phyloP scores from a whole-genome alignment of 2,888 invertebrate genomes.

The Melanotus villosus region DNA sequence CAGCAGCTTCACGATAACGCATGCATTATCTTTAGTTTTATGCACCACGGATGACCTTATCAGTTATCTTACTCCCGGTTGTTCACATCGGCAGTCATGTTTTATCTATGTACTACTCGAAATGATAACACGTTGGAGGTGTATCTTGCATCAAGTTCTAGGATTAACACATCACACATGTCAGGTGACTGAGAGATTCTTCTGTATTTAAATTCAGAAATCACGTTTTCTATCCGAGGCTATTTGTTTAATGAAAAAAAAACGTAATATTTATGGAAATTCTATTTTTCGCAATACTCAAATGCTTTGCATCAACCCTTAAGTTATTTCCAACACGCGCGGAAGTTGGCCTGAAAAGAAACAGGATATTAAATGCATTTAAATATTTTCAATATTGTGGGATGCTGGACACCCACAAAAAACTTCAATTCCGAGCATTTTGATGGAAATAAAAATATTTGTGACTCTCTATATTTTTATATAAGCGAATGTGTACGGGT shows the following conservation, averaged over 20 bases:
- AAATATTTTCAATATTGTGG: slow-evolving; percentile 47
- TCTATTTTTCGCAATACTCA: neutral
- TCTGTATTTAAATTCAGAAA: too few species aligned
- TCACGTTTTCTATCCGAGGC: too few species aligned
- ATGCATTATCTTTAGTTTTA: slow-evolving; percentile 18
- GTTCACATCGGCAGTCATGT: slow-evolving; percentile 31
- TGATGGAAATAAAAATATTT: slow-evolving; percentile 19
- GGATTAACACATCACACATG: neutral
- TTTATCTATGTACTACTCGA: neutral
- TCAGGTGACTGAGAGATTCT: too few species aligned
- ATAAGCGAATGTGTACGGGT: neutral
- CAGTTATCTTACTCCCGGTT: slow-evolving; percentile 37
- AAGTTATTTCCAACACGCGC: slow-evolving; percentile 50
- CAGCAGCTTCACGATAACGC: slow-evolving; percentile 15
- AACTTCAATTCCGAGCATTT: neutral
- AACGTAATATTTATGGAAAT: neutral
- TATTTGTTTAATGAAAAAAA: neutral
- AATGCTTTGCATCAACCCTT: slow-evolving; percentile 28
- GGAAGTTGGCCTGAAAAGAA: slow-evolving; percentile 37
- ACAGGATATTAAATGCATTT: slow-evolving; percentile 54
- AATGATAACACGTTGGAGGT: slow-evolving; percentile 11
- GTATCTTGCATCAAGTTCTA: neutral
- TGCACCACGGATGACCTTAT: slow-evolving; percentile 30
- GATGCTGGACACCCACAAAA: slow-evolving; percentile 28
- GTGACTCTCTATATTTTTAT: neutral